phyloP scores from a whole-genome alignment of 2,113 vertebrate genomes.

The Synchiropus splendidus region DNA sequence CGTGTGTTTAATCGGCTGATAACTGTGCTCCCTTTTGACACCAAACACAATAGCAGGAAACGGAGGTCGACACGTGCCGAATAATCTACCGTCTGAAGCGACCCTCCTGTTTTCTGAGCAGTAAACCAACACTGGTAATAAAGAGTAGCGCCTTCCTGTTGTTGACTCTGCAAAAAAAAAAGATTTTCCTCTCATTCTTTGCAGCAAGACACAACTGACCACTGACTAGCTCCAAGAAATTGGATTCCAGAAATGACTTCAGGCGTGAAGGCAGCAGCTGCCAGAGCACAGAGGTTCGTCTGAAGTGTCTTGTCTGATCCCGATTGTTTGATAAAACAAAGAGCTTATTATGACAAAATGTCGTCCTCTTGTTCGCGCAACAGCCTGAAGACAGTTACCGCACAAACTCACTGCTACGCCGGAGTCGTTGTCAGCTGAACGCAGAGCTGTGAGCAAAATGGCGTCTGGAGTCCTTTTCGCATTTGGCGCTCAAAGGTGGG shows the following conservation, averaged over 20 bases:
- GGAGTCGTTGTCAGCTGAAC: too few relatives aligned
- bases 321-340: too few relatives aligned
- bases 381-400: too few relatives aligned
- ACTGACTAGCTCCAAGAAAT: constrained; percentile 8
- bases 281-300: not conserved
- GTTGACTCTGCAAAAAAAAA: constrained; percentile 11
- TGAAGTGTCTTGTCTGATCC: too few relatives aligned
- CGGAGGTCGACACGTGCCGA: constrained; percentile 6
- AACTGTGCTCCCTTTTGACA: constrained; percentile 4
- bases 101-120: constrained; percentile 3
- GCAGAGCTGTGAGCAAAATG: too few relatives aligned
- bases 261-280: constrained; percentile 11
- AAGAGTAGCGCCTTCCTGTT: constrained; percentile 1
- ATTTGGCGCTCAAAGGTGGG: too few relatives aligned
- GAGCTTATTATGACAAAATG: too few relatives aligned
- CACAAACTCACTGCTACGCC: too few relatives aligned
- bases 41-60: constrained; percentile 37
- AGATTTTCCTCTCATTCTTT: not conserved
- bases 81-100: constrained; percentile 7
- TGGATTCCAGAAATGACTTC: constrained; percentile 19
- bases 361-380: too few relatives aligned
- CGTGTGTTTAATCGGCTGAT: constrained; percentile 1
- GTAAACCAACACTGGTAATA: constrained; percentile 17
- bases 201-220: constrained; percentile 8
- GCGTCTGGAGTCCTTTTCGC: too few relatives aligned